A percentile compares a stretch with the other conserved stretches of the same genome.
Conservation (phyloP, 2,113 vertebrate species). For the Talpa occidentalis region DNA sequence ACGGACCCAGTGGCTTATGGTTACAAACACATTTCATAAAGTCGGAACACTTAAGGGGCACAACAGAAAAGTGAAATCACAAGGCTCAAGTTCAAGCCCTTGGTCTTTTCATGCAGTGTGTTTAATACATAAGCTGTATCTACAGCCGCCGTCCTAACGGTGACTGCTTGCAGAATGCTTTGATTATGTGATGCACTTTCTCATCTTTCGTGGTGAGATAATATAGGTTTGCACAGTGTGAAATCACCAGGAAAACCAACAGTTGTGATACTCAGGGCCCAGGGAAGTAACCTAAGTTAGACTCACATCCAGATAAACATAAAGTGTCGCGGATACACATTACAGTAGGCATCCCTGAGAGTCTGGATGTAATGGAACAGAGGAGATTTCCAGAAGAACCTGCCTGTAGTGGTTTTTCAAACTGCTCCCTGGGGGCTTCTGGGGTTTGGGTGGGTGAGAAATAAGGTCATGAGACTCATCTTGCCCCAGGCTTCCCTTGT, state of each 20-base stretch:
- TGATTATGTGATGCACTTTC: neutral
- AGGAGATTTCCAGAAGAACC: neutral
- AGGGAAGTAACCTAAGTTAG: neutral
- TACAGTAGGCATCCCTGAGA: neutral
- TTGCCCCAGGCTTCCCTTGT: neutral
- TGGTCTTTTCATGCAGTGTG: neutral
- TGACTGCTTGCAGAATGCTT: neutral
- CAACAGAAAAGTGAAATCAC: neutral
- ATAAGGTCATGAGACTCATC: too few species aligned
- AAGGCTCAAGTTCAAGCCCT: neutral
- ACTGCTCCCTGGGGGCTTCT: neutral
- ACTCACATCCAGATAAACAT: fast-evolving
- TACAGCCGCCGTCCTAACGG: neutral
- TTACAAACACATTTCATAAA: conserved; percentile 34
- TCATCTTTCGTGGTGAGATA: neutral
- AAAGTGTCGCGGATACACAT: neutral
- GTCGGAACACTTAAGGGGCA: neutral
- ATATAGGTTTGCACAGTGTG: neutral
- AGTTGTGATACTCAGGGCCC: neutral
- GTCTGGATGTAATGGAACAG: neutral
- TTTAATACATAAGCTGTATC: neutral
- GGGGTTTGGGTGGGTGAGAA: fast-evolving
- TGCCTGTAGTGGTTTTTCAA: neutral
- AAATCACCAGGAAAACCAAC: neutral
- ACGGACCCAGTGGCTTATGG: neutral